Evolutionary conservation across 2,888 invertebrate species (phyloP).

Genomic region (Craniophora ligustri): DNA sequence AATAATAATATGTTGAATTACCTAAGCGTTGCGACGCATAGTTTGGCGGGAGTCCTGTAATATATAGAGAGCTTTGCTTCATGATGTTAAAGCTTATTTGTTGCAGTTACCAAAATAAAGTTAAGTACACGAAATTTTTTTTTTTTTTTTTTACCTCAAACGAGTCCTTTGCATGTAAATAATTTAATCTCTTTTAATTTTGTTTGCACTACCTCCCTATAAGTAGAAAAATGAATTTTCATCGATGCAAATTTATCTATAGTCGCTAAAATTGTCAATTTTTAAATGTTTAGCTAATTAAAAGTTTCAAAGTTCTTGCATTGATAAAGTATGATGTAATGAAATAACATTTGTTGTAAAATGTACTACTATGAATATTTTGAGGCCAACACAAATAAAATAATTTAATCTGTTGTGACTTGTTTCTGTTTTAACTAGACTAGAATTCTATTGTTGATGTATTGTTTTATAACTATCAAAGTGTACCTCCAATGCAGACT

Average conservation of each 20-base stretch:
- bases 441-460: background rate
- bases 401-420: slow-evolving; percentile 75
- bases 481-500: too few species aligned
- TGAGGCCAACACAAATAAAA: slow-evolving; percentile 86
- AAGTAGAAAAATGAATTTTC: slow-evolving; percentile 33
- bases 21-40: slow-evolving; percentile 11
- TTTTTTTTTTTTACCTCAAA: slow-evolving; percentile 66
- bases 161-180: slow-evolving; percentile 38
- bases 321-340: slow-evolving; percentile 78
- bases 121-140: slow-evolving; percentile 72
- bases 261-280: slow-evolving; percentile 84
- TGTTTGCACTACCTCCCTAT: slow-evolving; percentile 19
- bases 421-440: slow-evolving; percentile 61
- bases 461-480: too few species aligned
- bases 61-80: slow-evolving; percentile 64
- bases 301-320: slow-evolving; percentile 77
- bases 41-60: slow-evolving; percentile 51
- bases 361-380: slow-evolving; percentile 84
- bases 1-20: slow-evolving; percentile 2
- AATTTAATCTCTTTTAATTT: slow-evolving; percentile 21
- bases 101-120: slow-evolving; percentile 86
- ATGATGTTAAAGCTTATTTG: slow-evolving; percentile 76
- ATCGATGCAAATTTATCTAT: slow-evolving; percentile 46
- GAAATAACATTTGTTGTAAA: slow-evolving; percentile 85
- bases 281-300: slow-evolving; percentile 82